Base-by-base conservation (phyloP, 2,113 vertebrate species). In the Ancistrus triradiatus region DNA sequence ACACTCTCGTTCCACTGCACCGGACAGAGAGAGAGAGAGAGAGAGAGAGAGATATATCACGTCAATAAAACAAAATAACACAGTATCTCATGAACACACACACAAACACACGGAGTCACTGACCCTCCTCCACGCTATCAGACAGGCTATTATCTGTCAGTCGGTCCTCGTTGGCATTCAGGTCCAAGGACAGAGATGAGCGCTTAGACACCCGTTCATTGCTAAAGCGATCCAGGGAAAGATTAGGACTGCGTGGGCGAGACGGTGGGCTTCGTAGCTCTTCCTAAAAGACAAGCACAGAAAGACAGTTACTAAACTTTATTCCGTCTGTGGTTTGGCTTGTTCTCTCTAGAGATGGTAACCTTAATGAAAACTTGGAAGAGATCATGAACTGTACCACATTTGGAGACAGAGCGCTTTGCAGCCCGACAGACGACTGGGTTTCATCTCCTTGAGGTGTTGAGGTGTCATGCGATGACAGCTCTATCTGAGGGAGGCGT, bases 71-170 rank as follows among this genome's bases (percentile, higher is more conserved):
- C 6, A 18, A 33, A 31, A 37, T 11, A 55, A 59, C 38, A 44
- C 38, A 47, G 22, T n/a, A n/a, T n/a, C 33, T 59, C 24, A 38
- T 11, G 31, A 4, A 17, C 24, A 44, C 19, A 43, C 27, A 40
- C 10, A 38, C 48, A 44, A 3, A 22, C n/a, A 18, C 37, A 53
- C 11, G 1, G 2, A 7, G 1, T 5, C 14, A 25, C 70, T 85
- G 84, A 96, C 93, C 91, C 78, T 96, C 95, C 63, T 92, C 91
- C 1, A 80, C 5, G 35, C 83, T 91, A 56, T 95, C 93, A 2
- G 90, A 90, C 65, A 86, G 90, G 42, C 90, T 97, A 74, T 86
- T 87, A 47, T 94, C 92, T 0, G 84, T 74, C 55, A 78, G 49
- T 2, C 85, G 78, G 42, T 91, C 91, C 52, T 94, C 88, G 46